A percentile compares a stretch with the other conserved stretches of the same genome.
phyloP scores from a whole-genome alignment of 2,113 vertebrate genomes.

The Ctenomys sociabilis region DNA sequence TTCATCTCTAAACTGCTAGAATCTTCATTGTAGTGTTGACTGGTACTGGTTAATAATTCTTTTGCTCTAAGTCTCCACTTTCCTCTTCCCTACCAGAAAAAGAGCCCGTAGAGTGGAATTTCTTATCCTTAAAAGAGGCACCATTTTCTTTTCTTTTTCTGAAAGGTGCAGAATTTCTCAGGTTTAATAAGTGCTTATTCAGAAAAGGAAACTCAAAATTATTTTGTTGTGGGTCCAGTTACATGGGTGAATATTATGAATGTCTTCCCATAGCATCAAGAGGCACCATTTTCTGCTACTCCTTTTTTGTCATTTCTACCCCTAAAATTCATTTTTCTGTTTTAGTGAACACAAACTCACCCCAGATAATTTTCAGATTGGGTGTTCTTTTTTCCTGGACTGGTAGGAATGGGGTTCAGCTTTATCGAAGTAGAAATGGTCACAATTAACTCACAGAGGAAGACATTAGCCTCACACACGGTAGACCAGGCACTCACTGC shows the following conservation, averaged over 20 bases:
- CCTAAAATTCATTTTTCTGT: too few species aligned
- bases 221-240: slow-evolving; percentile 58
- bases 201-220: slow-evolving; percentile 63
- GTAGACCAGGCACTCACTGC: accelerated
- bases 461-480: neutral
- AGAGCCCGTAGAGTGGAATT: neutral
- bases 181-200: slow-evolving; percentile 74
- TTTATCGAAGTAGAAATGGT: neutral
- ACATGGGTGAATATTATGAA: neutral
- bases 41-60: neutral
- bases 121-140: neutral
- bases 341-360: too few species aligned
- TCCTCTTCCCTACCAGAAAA: neutral
- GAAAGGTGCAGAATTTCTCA: slow-evolving; percentile 54
- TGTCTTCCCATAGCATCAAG: neutral
- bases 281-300: neutral
- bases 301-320: neutral
- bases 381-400: too few species aligned
- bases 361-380: too few species aligned
- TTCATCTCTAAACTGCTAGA: neutral
- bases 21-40: neutral
- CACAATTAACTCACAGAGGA: neutral
- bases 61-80: too few species aligned
- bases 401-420: neutral
- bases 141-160: too few species aligned